Evolutionary conservation across 2,888 invertebrate genomes (phyloP).

Genomic region (Alviniconcha strummeri): DNA sequence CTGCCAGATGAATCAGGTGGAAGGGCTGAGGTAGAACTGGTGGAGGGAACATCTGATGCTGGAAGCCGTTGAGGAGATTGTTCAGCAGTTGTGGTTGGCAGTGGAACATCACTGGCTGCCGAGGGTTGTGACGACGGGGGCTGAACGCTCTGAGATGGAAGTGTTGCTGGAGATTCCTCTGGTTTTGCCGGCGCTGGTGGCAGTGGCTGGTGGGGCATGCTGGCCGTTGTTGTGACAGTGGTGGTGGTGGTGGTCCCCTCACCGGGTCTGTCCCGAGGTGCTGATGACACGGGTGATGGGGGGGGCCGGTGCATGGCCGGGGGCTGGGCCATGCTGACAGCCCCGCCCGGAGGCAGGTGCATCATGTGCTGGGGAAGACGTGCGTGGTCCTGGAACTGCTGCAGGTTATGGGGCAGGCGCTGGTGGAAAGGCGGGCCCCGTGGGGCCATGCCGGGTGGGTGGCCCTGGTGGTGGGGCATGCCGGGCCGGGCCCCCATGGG

Average conservation of each 20-base stretch:
- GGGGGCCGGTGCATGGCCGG: not conserved
- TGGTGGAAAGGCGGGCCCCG: slow-evolving; percentile 38
- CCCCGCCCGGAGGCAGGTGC: slow-evolving; percentile 16
- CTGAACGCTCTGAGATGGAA: not conserved
- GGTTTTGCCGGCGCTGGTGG: slow-evolving; percentile 13
- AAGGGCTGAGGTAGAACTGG: too few relatives aligned
- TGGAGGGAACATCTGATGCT: too few relatives aligned
- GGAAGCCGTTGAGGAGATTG: too few relatives aligned
- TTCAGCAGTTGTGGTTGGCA: too few relatives aligned
- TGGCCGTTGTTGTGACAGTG: not conserved
- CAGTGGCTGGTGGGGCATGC: not conserved
- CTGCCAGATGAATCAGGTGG: too few relatives aligned
- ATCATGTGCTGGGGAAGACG: slow-evolving; percentile 28
- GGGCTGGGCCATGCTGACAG: slow-evolving; percentile 22
- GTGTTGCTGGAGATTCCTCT: slow-evolving; percentile 11
- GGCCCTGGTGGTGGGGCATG: slow-evolving; percentile 26
- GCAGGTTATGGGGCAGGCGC: slow-evolving; percentile 25
- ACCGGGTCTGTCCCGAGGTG: slow-evolving; percentile 22
- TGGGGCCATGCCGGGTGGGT: slow-evolving; percentile 34
- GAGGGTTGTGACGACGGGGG: too few relatives aligned
- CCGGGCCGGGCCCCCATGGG: slow-evolving; percentile 12
- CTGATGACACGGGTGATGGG: not conserved
- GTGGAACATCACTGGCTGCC: too few relatives aligned
- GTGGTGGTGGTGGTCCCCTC: slow-evolving; percentile 17
- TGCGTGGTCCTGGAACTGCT: slow-evolving; percentile 20